These are phyloP conservation scores for Campoplex capitator DNA, from an alignment of 2,888 invertebrate genomes.

Conservation along the genomic window DNA sequence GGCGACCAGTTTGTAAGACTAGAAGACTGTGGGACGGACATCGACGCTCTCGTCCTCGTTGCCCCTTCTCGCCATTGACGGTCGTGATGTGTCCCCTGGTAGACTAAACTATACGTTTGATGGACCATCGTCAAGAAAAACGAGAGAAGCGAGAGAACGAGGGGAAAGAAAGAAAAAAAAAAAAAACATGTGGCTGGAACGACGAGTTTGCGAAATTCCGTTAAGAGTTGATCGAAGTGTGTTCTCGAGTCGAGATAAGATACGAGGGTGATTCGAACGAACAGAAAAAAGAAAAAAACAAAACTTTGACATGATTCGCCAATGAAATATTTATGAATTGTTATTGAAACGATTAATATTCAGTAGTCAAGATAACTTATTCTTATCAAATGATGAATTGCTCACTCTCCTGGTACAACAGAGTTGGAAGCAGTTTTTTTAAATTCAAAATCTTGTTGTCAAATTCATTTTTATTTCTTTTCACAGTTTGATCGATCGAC, in stretches of 20 bases:
- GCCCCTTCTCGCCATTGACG: constrained; percentile 25
- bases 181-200: constrained; percentile 10
- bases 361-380: neutral
- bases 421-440: neutral
- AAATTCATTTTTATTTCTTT: neutral
- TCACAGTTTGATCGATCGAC: neutral
- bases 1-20: neutral
- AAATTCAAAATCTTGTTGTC: neutral
- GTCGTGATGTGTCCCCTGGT: constrained; percentile 39
- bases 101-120: neutral
- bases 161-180: neutral
- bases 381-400: constrained; percentile 5
- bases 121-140: neutral
- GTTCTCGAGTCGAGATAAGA: constrained; percentile 37
- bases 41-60: constrained; percentile 29
- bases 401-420: neutral
- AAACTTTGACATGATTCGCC: neutral
- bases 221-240: constrained; percentile 20
- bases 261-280: neutral
- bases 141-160: neutral
- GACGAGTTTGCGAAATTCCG: constrained; percentile 25
- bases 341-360: constrained; percentile 23
- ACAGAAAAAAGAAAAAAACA: neutral
- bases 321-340: constrained; percentile 36
- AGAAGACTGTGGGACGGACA: constrained; percentile 26